A percentile compares a stretch with the other conserved stretches of the same genome.
Conservation (phyloP, 2,797 vertebrate genomes). For the Leptatherina wallacei region DNA sequence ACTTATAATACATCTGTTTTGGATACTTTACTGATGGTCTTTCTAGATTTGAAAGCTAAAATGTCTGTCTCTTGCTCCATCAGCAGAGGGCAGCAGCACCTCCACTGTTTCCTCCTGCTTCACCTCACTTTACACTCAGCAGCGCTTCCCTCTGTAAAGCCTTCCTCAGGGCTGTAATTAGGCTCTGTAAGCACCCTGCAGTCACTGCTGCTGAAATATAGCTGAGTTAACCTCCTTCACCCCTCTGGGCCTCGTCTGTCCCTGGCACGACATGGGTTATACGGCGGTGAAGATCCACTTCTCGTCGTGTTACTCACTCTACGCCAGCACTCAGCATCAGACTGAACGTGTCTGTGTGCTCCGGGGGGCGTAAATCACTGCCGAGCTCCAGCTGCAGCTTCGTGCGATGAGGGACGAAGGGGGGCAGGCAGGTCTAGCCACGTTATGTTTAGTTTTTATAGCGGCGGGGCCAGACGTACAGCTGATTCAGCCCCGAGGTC, state of each 20-base stretch:
- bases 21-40: background rate
- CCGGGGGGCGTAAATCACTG: constrained; percentile 51
- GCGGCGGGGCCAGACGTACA: constrained; percentile 45
- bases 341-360: constrained; percentile 27
- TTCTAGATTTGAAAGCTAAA: background rate
- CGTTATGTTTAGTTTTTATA: constrained; percentile 54
- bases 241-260: constrained; percentile 44
- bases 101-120: background rate
- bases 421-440: constrained; percentile 51
- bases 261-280: constrained; percentile 67
- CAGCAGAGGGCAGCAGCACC: constrained; percentile 65
- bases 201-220: constrained; percentile 34
- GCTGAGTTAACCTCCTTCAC: constrained; percentile 30
- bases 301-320: constrained; percentile 59
- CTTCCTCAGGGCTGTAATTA: constrained; percentile 48
- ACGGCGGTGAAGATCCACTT: constrained; percentile 45
- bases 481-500: constrained; percentile 69
- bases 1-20: no score
- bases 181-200: background rate
- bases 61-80: background rate
- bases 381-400: constrained; percentile 58
- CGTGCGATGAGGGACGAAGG: constrained; percentile 9
- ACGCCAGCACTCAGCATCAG: background rate
- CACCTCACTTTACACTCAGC: constrained; percentile 1
- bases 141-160: constrained; percentile 7